Conservation (phyloP, 2,888 invertebrate species). For the Lasioglossum figueresi region DNA sequence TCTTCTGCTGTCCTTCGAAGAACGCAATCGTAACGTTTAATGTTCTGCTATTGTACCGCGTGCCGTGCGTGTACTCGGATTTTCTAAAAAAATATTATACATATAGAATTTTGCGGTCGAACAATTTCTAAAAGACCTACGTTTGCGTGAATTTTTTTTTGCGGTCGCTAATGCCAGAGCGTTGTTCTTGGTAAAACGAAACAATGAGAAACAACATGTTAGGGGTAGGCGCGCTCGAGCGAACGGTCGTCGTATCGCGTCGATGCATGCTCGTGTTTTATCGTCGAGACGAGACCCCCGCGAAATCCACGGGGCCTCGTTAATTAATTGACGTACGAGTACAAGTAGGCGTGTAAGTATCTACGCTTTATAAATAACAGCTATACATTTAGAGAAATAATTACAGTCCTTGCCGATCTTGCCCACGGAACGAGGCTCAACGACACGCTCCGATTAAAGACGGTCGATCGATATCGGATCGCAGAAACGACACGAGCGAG, state of each 20-base stretch:
- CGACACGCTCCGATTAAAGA: not conserved
- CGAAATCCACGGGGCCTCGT: not conserved
- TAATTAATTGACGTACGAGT: conserved; percentile 32
- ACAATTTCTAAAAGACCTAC: not conserved
- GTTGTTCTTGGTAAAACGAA: not conserved
- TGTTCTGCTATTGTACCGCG: no score
- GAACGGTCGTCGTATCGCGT: conserved; percentile 25
- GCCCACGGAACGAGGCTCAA: not conserved
- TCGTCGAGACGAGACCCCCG: not conserved
- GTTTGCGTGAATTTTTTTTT: not conserved
- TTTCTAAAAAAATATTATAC: not conserved
- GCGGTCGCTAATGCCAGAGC: not conserved
- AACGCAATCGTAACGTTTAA: not conserved
- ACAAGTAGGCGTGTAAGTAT: conserved; percentile 35
- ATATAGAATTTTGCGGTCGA: no score
- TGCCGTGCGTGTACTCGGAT: not conserved
- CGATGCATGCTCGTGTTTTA: conserved; percentile 19
- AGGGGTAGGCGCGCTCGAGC: conserved; percentile 37
- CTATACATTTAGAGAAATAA: conserved; percentile 41
- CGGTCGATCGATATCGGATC: not conserved
- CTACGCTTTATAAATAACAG: conserved; percentile 21
- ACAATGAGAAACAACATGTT: conserved; percentile 1
- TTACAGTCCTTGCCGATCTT: not conserved
- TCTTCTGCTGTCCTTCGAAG: not conserved
- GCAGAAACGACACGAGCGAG: not conserved